Percentiles rank a stretch among this genome's conserved stretches.
phyloP scores from a whole-genome alignment of 37 sponge, comb jelly and placozoan species.

The Crambe crambe region DNA sequence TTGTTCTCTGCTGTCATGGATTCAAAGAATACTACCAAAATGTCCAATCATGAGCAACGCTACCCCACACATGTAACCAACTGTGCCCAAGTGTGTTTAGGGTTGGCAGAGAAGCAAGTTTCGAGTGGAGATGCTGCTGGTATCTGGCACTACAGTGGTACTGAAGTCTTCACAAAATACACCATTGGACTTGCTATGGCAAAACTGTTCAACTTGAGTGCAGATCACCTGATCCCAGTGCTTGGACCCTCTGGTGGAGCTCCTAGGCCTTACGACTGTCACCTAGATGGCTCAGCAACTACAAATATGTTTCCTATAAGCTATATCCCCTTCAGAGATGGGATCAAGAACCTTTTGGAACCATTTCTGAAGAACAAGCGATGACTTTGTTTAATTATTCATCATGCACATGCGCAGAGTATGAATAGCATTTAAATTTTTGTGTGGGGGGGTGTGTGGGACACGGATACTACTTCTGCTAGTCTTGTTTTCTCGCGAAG shows the following conservation, averaged over 20 bases:
- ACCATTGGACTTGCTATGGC: constrained; percentile 77
- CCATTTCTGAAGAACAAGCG: constrained; percentile 17
- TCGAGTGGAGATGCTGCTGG: constrained; percentile 28
- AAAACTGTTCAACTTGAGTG: constrained; percentile 47
- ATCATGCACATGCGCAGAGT: no score
- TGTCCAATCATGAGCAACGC: constrained; percentile 79
- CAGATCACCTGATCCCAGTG: constrained; percentile 61
- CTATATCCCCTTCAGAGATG: constrained; percentile 58
- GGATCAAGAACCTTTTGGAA: constrained; percentile 43
- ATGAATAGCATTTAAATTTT: background rate
- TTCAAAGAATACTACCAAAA: constrained; percentile 23
- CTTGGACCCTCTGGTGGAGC: constrained; percentile 49
- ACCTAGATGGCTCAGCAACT: constrained; percentile 62
- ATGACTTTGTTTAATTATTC: background rate
- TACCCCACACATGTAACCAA: constrained; percentile 82
- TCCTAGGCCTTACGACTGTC: constrained; percentile 70
- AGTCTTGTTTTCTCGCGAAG: background rate
- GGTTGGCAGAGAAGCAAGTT: constrained; percentile 45
- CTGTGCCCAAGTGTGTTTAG: constrained; percentile 69
- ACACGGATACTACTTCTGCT: background rate
- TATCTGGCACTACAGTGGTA: constrained; percentile 77
- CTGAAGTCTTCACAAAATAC: constrained; percentile 79
- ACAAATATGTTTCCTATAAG: constrained; percentile 19
- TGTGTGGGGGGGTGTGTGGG: background rate
- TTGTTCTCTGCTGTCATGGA: constrained; percentile 59